Base-by-base conservation (phyloP, 2,113 vertebrate genomes). In the Corythoichthys haematopterus region DNA sequence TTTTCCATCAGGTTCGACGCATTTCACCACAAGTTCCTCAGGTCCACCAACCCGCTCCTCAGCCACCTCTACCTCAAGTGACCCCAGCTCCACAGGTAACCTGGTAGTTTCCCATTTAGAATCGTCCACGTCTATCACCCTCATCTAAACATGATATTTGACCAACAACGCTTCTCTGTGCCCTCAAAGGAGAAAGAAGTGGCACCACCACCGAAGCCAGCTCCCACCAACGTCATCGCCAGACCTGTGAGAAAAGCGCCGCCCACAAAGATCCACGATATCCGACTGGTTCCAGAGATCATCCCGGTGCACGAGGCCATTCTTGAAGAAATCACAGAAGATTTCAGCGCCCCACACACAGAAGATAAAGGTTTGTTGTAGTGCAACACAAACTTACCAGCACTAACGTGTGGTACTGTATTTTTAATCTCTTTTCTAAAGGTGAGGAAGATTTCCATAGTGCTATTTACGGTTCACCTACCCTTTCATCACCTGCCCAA, bases 371-470 rank as follows among this genome's bases (percentile, higher is more conserved):
- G 88, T 88, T 57, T 16, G 61, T 5, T 40, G 2, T 53, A 37
- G 8, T 55, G 55, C 11, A 66, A 16, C 11, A 16, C 48, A 53
- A 45, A 50, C 2, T 15, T 7, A n/a, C 37, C 40, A 43, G 9
- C 40, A 43, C 40, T 6, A 5, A 8, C 40, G 0, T 59, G 8
- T 28, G 20, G 20, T 28, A 28, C 8, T 16, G 13, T n/a, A 14
- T 46, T 20, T 46, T 64, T 9, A 48, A 33, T 12, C 55, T 78
- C 1, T 13, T 71, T 68, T 62, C 74, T 28, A 8, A 72, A 89
- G 89, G 88, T 50, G 89, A 90, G 37, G 89, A 90, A 0, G 87
- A 90, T 0, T 90, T 85, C 70, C 84, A 87, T 75, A 90, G 89
- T 13, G 89, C 89, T n/a, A 81, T 72, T 13, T 90, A 83, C 7